A percentile compares a stretch with the other conserved stretches of the same genome.
These are phyloP conservation scores for Tetrao urogallus DNA, from an alignment of 2,113 vertebrate genomes.

Conservation along the genomic window DNA sequence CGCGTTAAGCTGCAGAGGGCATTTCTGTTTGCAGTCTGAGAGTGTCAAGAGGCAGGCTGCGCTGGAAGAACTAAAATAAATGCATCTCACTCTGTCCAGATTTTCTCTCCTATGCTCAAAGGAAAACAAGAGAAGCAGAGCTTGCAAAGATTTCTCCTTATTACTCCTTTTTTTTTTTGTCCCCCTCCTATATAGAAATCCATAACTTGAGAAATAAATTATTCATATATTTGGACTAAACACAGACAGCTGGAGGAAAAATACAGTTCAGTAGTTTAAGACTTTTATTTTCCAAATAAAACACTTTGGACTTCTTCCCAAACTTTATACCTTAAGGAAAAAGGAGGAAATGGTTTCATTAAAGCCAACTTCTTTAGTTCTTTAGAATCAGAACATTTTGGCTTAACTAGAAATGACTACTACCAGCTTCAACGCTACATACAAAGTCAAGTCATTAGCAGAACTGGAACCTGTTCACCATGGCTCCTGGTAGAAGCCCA, in stretches of 20 bases:
- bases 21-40: not conserved
- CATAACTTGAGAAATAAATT: not conserved
- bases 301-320: not conserved
- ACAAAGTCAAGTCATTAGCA: not conserved
- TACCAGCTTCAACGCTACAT: not conserved
- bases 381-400: not conserved
- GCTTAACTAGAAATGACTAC: conserved; percentile 28
- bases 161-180: not conserved
- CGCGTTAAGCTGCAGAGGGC: not conserved
- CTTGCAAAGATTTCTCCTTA: not conserved
- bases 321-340: not conserved
- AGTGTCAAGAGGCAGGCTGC: not conserved
- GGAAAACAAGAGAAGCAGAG: not conserved
- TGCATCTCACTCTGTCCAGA: not conserved
- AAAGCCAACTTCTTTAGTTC: not conserved
- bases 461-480: not conserved
- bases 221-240: conserved; percentile 1
- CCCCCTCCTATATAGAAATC: not conserved
- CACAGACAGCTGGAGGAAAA: not conserved
- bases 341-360: conserved; percentile 5
- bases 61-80: not conserved
- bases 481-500: not conserved
- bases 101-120: not conserved
- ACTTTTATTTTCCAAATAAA: not conserved
- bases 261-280: not conserved